Base-by-base conservation (phyloP, 2,888 invertebrate genomes). In the Agrypnus murinus region DNA sequence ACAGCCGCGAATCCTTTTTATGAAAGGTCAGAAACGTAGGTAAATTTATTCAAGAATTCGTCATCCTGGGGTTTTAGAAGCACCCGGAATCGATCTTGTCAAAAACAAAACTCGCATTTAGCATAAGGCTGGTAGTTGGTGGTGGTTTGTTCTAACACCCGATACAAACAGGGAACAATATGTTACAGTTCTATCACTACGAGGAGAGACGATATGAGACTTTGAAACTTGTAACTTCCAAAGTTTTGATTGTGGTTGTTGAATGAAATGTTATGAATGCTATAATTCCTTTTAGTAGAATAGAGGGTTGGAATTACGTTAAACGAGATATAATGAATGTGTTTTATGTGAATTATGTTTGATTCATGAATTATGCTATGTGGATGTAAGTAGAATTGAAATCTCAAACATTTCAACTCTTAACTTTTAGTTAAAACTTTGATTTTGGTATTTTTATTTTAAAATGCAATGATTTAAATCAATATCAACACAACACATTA, bases 191-290 rank as follows among this genome's bases (percentile, higher is more conserved):
- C 50, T 25, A 25, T 50, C 31, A 50, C 50, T 50, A 31, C 9
- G 6, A 8, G 50, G 14, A 50, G 50, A 50, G 14, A 45, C 9
- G 45, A 45, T n/a, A n/a, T n/a, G n/a, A n/a, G n/a, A 45, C 14
- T 15, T 17, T 45, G 45, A 45, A 45, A 45, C 45, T 43, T 43
- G n/a, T n/a, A 14, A n/a, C 40, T 43, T 36, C 1, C n/a, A n/a
- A n/a, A 43, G 40, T 43, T 43, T 14, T 43, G 40, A 43, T 12
- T 43, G 14, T 14, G 14, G n/a, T n/a, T 12, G 1, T 14, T 45
- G 45, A 45, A 45, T 45, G 45, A 45, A 45, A 45, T 17, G 45
- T 45, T 45, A 45, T 45, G 45, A 15, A 45, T 45, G 45, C 45
- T 12, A n/a, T 6, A 45, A 45, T 45, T 5, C 15, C 8, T 45